Percentiles rank a stretch among this genome's conserved stretches.
These are phyloP conservation scores for Synergus gifuensis DNA, from an alignment of 2,888 invertebrate genomes.

Conservation along the genomic window DNA sequence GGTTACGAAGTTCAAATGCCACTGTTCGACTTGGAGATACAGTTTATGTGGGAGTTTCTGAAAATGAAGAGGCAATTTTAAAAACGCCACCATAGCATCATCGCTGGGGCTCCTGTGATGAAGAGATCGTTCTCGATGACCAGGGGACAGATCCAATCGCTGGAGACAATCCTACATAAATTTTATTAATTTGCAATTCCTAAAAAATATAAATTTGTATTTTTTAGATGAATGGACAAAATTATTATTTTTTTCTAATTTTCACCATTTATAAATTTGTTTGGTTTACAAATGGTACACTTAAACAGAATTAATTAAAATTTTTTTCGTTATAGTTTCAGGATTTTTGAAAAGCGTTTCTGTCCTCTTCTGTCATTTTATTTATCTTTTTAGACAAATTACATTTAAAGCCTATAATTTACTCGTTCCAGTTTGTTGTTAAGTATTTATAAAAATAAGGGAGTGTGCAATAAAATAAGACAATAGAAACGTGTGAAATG, in stretches of 20 bases:
- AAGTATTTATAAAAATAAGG: not conserved
- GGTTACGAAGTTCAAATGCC: conserved; percentile 75
- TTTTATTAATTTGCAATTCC: not conserved
- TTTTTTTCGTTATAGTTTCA: not conserved
- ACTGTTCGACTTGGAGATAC: conserved; percentile 78
- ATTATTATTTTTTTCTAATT: not conserved
- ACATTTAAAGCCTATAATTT: not conserved
- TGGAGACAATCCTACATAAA: conserved; percentile 44
- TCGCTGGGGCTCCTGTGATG: conserved; percentile 74
- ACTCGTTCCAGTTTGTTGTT: not conserved
- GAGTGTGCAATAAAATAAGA: not conserved
- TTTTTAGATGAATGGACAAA: not conserved
- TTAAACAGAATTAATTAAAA: not conserved
- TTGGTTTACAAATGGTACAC: not conserved
- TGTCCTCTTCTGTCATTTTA: not conserved
- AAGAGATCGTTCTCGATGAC: conserved; percentile 52
- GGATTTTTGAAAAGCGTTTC: not conserved
- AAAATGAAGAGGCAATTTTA: conserved; percentile 56
- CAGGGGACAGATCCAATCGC: conserved; percentile 31
- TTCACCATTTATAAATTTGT: not conserved
- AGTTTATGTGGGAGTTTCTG: conserved; percentile 78
- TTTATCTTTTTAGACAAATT: not conserved
- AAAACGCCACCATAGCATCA: conserved; percentile 69
- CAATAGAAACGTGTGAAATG: not conserved
- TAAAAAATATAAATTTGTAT: not conserved